A percentile compares a stretch with the other conserved stretches of the same genome.
These are phyloP conservation scores for Poecilus cupreus DNA, from an alignment of 2,888 invertebrate genomes.

Conservation along the genomic window DNA sequence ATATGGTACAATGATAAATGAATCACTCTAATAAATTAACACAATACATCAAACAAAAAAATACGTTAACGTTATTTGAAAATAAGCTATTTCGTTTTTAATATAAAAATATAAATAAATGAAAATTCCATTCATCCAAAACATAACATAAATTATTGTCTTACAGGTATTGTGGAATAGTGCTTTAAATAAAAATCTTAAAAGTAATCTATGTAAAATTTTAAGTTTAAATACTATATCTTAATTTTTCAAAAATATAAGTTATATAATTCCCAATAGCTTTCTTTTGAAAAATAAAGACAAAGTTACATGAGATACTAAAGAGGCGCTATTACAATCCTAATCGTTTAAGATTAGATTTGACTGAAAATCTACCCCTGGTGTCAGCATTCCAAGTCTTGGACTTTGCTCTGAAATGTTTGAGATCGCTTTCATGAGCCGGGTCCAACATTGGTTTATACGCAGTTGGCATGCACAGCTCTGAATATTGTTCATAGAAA, in stretches of 20 bases:
- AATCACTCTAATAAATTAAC: slow-evolving; percentile 34
- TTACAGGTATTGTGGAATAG: slow-evolving; percentile 16
- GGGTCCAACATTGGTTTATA: slow-evolving; percentile 94
- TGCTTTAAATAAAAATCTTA: slow-evolving; percentile 31
- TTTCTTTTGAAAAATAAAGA: slow-evolving; percentile 23
- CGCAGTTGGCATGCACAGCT: slow-evolving; percentile 82
- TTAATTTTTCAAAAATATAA: slow-evolving; percentile 9
- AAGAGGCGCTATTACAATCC: neutral
- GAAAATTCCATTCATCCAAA: slow-evolving; percentile 21
- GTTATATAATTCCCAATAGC: neutral
- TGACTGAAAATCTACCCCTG: slow-evolving; percentile 62
- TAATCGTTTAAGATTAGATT: slow-evolving; percentile 38
- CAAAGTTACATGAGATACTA: neutral
- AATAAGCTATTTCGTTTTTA: slow-evolving; percentile 32
- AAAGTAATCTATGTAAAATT: neutral
- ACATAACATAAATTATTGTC: slow-evolving; percentile 31
- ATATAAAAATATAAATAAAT: slow-evolving; percentile 42
- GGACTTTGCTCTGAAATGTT: slow-evolving; percentile 84
- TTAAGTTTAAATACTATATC: neutral
- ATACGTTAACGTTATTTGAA: slow-evolving; percentile 27
- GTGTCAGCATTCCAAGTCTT: slow-evolving; percentile 82
- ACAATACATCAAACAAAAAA: slow-evolving; percentile 36
- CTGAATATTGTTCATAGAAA: slow-evolving; percentile 83
- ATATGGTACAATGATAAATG: slow-evolving; percentile 5
- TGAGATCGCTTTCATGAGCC: slow-evolving; percentile 81